Conservation (phyloP, 2,888 invertebrate species). For the Drosophila prolongata region DNA sequence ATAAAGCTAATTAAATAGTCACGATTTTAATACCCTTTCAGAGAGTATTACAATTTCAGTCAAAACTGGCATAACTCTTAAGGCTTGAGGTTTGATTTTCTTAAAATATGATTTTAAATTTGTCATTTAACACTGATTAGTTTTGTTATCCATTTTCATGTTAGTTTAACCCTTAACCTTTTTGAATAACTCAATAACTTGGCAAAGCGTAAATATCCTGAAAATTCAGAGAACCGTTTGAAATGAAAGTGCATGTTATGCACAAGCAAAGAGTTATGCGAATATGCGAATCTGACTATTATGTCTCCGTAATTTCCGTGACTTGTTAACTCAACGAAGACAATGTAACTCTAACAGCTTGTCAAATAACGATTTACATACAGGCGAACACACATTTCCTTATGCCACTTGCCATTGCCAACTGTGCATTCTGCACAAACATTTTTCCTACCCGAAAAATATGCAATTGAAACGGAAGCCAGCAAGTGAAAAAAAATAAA, state of each 20-base stretch:
- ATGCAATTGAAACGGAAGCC: slow-evolving; percentile 33
- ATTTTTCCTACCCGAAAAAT: slow-evolving; percentile 10
- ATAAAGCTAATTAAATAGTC: neutral
- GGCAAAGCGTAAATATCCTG: neutral
- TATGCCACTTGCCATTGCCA: slow-evolving; percentile 18
- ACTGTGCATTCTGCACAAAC: slow-evolving; percentile 18
- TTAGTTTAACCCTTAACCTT: too few relatives aligned
- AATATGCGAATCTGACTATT: slow-evolving; percentile 6
- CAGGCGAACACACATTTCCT: neutral
- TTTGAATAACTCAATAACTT: too few relatives aligned
- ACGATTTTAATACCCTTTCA: too few relatives aligned
- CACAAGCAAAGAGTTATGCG: neutral
- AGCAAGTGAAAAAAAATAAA: slow-evolving; percentile 26
- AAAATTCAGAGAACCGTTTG: neutral
- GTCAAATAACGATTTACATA: slow-evolving; percentile 37
- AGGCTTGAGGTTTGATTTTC: too few relatives aligned
- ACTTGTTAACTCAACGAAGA: slow-evolving; percentile 45
- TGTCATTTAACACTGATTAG: too few relatives aligned
- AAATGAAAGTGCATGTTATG: neutral
- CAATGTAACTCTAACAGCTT: slow-evolving; percentile 34
- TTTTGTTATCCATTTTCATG: too few relatives aligned
- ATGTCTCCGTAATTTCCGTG: slow-evolving; percentile 43
- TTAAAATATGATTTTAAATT: too few relatives aligned
- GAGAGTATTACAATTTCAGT: too few relatives aligned
- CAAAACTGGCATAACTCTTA: too few relatives aligned